These are phyloP conservation scores for Alentia gelatinosa DNA, from an alignment of 2,888 invertebrate genomes.

Conservation along the genomic window DNA sequence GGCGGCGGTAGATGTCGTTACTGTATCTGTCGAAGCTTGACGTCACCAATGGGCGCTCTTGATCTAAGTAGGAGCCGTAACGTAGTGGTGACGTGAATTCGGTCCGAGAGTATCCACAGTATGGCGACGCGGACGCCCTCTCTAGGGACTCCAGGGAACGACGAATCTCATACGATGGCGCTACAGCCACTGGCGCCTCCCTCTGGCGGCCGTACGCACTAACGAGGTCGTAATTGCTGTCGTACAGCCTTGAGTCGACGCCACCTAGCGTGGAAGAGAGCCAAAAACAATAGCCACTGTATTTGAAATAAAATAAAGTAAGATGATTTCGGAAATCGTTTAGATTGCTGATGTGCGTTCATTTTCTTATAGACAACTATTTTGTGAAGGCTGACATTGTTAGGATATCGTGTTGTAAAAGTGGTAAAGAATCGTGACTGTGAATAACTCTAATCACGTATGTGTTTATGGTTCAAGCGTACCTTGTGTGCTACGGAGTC, in stretches of 20 bases:
- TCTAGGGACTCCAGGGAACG: conserved; percentile 11
- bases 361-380: too few relatives aligned
- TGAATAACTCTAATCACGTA: too few relatives aligned
- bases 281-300: neutral
- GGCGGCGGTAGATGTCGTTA: neutral
- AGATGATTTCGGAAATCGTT: too few relatives aligned
- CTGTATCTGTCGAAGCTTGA: neutral
- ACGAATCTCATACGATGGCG: neutral
- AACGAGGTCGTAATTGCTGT: conserved; percentile 44
- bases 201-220: neutral
- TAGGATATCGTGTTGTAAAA: too few relatives aligned
- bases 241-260: conserved; percentile 23
- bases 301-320: too few relatives aligned
- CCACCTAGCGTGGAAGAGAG: neutral
- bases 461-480: too few relatives aligned
- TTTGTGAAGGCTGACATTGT: too few relatives aligned
- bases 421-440: too few relatives aligned
- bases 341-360: too few relatives aligned
- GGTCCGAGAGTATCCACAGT: neutral
- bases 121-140: conserved; percentile 24
- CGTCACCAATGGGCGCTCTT: neutral
- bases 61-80: conserved; percentile 16
- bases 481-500: too few relatives aligned
- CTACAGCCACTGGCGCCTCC: neutral
- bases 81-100: conserved; percentile 25